Evolutionary conservation across 2,888 invertebrate species (phyloP).

Genomic region (Xanthorhoe designata): DNA sequence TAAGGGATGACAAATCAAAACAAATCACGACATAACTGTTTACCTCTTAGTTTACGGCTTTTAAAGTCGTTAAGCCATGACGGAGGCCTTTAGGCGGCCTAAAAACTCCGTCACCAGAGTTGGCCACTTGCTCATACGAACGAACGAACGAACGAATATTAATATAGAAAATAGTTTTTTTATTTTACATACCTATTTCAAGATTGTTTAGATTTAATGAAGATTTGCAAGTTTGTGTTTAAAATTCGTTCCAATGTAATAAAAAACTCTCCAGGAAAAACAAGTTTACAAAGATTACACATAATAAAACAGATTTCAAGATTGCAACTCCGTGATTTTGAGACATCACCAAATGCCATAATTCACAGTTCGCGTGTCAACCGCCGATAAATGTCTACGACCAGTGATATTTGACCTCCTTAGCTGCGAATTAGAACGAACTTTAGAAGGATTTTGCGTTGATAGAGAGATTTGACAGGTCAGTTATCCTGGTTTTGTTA

Average conservation of each 20-base stretch:
- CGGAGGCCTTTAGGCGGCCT: too few species aligned
- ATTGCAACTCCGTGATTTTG: constrained; percentile 58
- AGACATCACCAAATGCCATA: constrained; percentile 66
- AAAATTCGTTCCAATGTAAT: background rate
- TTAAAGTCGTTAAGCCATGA: too few species aligned
- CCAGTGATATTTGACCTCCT: constrained; percentile 15
- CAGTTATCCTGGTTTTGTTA: constrained; percentile 14
- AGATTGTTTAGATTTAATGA: too few species aligned
- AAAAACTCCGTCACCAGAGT: too few species aligned
- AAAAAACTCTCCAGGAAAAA: constrained; percentile 14
- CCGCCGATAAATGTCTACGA: constrained; percentile 52
- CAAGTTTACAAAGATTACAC: constrained; percentile 26
- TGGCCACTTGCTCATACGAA: too few species aligned
- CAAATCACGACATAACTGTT: too few species aligned
- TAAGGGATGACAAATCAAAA: too few species aligned
- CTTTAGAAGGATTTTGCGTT: constrained; percentile 4
- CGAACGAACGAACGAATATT: too few species aligned
- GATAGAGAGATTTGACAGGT: constrained; percentile 28
- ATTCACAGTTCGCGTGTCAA: constrained; percentile 77
- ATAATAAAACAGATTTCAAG: constrained; percentile 54
- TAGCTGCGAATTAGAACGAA: background rate
- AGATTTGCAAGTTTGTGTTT: too few species aligned
- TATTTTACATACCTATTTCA: too few species aligned
- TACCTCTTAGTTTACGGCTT: too few species aligned
- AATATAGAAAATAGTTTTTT: too few species aligned